phyloP scores from a whole-genome alignment of 53 echinoderm and acorn worm species.

The Actinopyga echinites region DNA sequence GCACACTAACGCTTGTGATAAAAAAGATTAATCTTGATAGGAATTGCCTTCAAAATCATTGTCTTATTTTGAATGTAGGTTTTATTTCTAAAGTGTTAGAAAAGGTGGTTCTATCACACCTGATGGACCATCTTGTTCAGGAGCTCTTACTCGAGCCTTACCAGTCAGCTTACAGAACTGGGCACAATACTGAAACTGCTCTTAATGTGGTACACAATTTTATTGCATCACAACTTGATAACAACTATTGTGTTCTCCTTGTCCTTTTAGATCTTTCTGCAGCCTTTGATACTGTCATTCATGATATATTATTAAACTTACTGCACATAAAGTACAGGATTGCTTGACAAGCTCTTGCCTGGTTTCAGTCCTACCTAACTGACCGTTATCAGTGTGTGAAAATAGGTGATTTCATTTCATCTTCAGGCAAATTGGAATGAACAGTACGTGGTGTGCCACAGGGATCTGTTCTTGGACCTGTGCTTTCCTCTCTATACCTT shows the following conservation, averaged over 20 bases:
- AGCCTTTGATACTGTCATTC: background rate
- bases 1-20: slow-evolving; percentile 49
- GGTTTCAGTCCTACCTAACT: too few species aligned
- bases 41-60: slow-evolving; percentile 43
- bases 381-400: too few species aligned
- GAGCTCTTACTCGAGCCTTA: slow-evolving; percentile 31
- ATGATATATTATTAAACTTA: background rate
- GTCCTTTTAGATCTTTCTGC: too few species aligned
- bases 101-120: slow-evolving; percentile 33
- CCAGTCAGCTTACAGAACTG: slow-evolving; percentile 58
- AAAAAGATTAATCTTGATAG: slow-evolving; percentile 43
- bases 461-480: too few species aligned
- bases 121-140: slow-evolving; percentile 34
- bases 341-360: too few species aligned
- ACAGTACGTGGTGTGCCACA: too few species aligned
- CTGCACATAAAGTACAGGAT: background rate
- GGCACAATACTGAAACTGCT: slow-evolving; percentile 58
- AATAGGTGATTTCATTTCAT: too few species aligned
- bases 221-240: too few species aligned
- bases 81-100: slow-evolving; percentile 55
- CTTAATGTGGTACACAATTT: background rate
- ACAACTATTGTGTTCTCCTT: too few species aligned
- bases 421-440: too few species aligned
- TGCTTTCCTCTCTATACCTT: too few species aligned
- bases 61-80: slow-evolving; percentile 55